Evolutionary conservation across 1,140 invertebrate genomes (phyloP), one percentile per base, ranked within the genome.

Genomic region (Asobara japonica): DNA sequence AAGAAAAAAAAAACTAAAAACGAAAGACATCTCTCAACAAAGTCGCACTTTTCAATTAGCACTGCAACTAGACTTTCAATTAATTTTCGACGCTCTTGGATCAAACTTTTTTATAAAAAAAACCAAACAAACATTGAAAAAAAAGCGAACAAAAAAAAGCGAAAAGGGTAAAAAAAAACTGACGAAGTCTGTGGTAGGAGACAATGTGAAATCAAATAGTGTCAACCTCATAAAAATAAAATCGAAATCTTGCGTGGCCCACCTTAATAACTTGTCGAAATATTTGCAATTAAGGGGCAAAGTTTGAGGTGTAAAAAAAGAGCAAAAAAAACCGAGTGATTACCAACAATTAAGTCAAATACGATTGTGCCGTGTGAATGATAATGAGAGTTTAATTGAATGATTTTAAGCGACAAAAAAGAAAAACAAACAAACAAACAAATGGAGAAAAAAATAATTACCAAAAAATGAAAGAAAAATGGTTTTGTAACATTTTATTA

Each of bases 401-500:
- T 72, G 69, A 73, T 56, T 73, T 65, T 71, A 62, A 67, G 71
- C 73, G 74, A 31, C 72, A 77, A 64, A 65, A 66, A 61, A 65
- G 51, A 74, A 56, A 33, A 33, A 61, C 1, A 72, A 33, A 66
- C 70, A 18, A 69, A 74, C 64, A 74, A 71, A 76, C 66, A 69
- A 75, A 73, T 74, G 45, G 72, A 79, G 67, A 66, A 61, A 65
- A 64, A 74, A 56, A 33, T 30, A 61, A 2, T 74, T 41, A 66
- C 70, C 22, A 69, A 74, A 66, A 74, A 71, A 76, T 66, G 66
- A 75, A 73, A 74, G 45, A 73, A 79, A 64, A 61, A 72, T 36
- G 70, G 56, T 87, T 87, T 87, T 86, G 82, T 86, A 87, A 86
- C 79, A 82, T 84, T 86, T 62, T 85, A 81, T 83, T 80, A 86